A percentile compares a stretch with the other conserved stretches of the same genome.
phyloP scores from a whole-genome alignment of 2,113 vertebrate species.

The Zapornia atra region DNA sequence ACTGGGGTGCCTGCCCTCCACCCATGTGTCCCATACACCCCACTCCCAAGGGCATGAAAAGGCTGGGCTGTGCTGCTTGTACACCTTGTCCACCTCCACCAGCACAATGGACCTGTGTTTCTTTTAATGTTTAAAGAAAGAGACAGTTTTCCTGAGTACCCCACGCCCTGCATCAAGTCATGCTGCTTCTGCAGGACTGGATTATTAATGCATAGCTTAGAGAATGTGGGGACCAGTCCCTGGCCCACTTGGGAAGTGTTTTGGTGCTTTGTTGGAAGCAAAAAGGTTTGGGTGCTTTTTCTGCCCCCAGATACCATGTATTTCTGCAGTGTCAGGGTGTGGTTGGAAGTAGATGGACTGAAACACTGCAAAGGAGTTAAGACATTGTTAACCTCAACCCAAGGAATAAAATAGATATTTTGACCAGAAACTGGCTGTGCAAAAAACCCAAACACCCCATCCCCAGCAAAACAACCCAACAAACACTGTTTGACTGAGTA shows the following conservation, averaged over 20 bases:
- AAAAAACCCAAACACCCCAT: neutral
- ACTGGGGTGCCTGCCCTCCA: neutral
- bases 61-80: accelerated
- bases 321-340: neutral
- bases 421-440: neutral
- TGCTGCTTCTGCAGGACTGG: neutral
- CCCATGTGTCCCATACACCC: accelerated
- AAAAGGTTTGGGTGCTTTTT: neutral
- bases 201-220: neutral
- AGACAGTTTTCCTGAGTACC: neutral
- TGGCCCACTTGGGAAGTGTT: neutral
- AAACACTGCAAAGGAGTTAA: neutral
- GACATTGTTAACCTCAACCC: neutral
- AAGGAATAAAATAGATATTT: neutral
- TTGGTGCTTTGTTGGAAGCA: neutral
- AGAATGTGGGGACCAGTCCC: neutral
- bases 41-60: accelerated
- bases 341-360: neutral
- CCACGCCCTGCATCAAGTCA: neutral
- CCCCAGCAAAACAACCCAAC: neutral
- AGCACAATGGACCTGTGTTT: neutral
- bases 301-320: no score
- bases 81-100: neutral
- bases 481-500: neutral
- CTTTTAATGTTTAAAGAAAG: neutral